These are phyloP conservation scores for Hydra vulgaris DNA, from an alignment of 30 jellyfish, hydroid and myxozoan genomes.

Conservation along the genomic window DNA sequence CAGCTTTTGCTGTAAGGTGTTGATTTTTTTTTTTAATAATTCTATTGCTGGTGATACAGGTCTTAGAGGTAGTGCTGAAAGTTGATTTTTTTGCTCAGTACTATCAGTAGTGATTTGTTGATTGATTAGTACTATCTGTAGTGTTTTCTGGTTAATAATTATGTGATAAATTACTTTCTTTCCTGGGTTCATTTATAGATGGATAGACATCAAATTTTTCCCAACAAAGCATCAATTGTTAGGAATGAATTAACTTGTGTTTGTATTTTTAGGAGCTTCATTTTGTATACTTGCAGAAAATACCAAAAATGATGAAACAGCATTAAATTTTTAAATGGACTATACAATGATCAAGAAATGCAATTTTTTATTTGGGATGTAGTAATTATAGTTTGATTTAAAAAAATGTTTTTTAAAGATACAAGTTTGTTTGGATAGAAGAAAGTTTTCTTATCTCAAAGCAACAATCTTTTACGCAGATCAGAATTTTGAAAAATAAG, in stretches of 20 bases:
- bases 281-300: background rate
- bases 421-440: background rate
- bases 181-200: no score
- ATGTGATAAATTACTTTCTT: no score
- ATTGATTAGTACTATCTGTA: no score
- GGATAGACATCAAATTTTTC: background rate
- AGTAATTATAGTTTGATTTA: background rate
- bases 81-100: background rate
- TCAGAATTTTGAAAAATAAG: background rate
- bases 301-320: background rate
- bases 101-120: background rate
- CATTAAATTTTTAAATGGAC: background rate
- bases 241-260: background rate
- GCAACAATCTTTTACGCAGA: background rate
- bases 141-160: no score
- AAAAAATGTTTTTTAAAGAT: background rate
- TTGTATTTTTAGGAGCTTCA: background rate
- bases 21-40: background rate
- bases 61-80: background rate
- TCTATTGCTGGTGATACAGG: background rate
- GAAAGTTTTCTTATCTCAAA: background rate
- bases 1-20: background rate
- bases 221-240: background rate
- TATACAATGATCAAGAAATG: background rate
- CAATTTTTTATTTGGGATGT: background rate